Base-by-base conservation (phyloP, 2,888 invertebrate species). In the Ametastegia equiseti region DNA sequence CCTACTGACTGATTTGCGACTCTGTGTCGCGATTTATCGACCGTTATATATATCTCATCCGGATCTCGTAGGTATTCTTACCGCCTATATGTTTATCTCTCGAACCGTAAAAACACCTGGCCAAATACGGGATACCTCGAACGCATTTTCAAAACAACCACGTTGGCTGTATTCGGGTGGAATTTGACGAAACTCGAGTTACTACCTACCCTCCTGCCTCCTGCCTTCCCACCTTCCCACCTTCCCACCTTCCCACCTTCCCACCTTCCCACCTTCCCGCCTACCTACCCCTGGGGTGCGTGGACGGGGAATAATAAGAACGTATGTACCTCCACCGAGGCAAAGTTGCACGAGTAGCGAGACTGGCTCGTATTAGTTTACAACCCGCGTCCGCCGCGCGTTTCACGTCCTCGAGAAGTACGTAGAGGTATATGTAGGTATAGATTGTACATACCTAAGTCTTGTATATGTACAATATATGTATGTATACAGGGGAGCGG, bases 361-460 rank as follows among this genome's bases (percentile, higher is more conserved):
- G 69, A 36, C 69, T 19, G n/a, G 47, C 73, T 73, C 73, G 73
- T 45, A 73, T 47, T 73, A 73, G 73, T 73, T 73, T 73, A 73
- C 73, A 47, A 73, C 73, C 73, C 27, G 27, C 54, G 54, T 71
- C 27, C 71, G 2, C 33, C 33, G 9, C 63, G 30, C 45, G 73
- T 47, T 47, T 50, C 33, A 47, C 73, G 15, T 33, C 33, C 54
- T 54, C 54, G 63, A 65, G 63, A 33, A 11, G 27, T 33, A 15
- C 13, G n/a, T 19, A 19, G 11, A n/a, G n/a, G n/a, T n/a, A n/a
- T n/a, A n/a, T n/a, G n/a, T n/a, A 47, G 47, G 69, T 42, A 27
- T 67, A 69, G 1, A 47, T 2, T 2, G 47, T 54, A 54, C 54
- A 23, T 54, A 42, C 42, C 1, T 42, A 7, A n/a, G n/a, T n/a